Evolutionary conservation across 2,888 invertebrate species (phyloP).

Genomic region (Limnephilus auricula): DNA sequence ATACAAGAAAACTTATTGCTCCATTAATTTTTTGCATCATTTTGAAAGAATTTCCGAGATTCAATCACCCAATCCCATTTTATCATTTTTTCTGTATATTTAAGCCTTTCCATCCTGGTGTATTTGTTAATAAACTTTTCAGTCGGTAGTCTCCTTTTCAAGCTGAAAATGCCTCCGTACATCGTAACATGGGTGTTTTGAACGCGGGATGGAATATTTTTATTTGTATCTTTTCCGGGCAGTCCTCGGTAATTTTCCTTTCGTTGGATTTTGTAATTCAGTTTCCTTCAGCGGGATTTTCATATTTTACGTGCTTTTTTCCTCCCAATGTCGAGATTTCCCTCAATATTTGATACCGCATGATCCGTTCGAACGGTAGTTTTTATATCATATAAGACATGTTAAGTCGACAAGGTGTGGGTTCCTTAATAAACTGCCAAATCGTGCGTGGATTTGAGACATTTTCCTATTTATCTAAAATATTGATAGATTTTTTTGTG

Average conservation of each 20-base stretch:
- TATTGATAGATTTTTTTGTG: too few relatives aligned
- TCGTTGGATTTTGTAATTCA: slow-evolving; percentile 6
- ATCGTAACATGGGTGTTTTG: not conserved
- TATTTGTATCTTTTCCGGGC: not conserved
- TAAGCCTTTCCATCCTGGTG: not conserved
- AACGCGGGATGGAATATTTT: not conserved
- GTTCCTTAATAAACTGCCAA: not conserved
- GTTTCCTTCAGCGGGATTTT: not conserved
- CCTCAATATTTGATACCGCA: not conserved
- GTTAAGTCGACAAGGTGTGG: not conserved
- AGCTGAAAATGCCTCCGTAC: not conserved
- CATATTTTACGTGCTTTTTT: slow-evolving; percentile 18
- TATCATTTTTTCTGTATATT: not conserved
- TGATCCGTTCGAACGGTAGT: not conserved
- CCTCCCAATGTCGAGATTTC: not conserved
- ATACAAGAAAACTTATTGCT: not conserved
- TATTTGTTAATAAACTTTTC: not conserved
- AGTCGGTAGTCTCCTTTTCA: not conserved
- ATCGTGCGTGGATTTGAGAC: not conserved
- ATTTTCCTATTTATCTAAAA: not conserved
- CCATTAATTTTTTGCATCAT: not conserved
- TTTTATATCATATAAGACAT: not conserved
- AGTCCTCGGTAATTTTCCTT: slow-evolving; percentile 1
- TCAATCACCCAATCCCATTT: not conserved
- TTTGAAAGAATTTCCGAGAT: not conserved